Evolutionary conservation across 1,140 invertebrate species (phyloP).

Genomic region (Oppia nitens): DNA sequence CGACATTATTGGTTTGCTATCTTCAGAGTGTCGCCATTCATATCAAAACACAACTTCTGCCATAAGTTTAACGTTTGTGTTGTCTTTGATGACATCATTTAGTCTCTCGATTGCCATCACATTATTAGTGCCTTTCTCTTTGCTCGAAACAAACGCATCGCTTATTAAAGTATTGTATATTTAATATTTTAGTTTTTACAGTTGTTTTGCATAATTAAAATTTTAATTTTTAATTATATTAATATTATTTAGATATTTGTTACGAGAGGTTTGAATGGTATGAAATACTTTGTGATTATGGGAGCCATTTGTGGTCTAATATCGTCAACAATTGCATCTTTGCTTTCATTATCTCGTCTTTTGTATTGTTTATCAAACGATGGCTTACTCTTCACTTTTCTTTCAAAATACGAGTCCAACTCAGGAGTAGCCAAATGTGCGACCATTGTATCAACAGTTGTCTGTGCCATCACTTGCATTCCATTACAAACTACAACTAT

Average conservation of each 20-base stretch:
- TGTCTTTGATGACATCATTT: conserved; percentile 11
- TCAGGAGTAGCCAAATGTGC: conserved; percentile 8
- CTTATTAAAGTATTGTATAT: background rate
- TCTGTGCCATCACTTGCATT: conserved; percentile 9
- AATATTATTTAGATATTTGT: background rate
- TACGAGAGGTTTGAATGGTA: background rate
- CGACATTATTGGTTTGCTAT: conserved; percentile 1
- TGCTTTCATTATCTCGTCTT: background rate
- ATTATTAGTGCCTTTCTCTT: conserved; percentile 10
- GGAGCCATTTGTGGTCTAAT: background rate
- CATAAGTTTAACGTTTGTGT: conserved; percentile 11
- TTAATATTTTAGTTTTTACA: background rate
- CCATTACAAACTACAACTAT: conserved; percentile 15
- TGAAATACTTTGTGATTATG: background rate
- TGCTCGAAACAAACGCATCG: background rate
- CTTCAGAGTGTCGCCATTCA: background rate
- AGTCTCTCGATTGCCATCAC: conserved; percentile 5
- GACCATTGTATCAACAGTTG: background rate
- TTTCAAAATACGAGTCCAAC: conserved; percentile 1
- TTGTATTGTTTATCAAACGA: conserved; percentile 28
- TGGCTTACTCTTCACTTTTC: conserved; percentile 27
- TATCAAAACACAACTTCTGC: background rate
- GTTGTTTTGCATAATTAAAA: background rate
- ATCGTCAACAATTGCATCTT: background rate
- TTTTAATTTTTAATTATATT: background rate